A percentile compares a stretch with the other conserved stretches of the same genome.
Evolutionary conservation across 2,113 vertebrate genomes (phyloP).

Genomic region (Callipepla californica): DNA sequence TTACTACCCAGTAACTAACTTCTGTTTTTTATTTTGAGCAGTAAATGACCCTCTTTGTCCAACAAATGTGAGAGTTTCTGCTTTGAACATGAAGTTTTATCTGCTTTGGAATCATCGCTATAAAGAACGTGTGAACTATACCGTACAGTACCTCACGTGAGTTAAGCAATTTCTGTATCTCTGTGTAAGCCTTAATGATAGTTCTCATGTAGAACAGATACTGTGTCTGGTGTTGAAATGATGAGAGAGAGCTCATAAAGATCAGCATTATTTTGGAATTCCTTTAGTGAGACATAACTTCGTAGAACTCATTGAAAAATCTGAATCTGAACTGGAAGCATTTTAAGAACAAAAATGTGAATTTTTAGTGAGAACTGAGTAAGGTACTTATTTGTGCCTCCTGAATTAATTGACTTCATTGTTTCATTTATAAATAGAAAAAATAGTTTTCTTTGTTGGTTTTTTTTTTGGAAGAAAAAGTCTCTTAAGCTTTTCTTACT

Average conservation of each 20-base stretch:
- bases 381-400: background rate
- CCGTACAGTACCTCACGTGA: conserved; percentile 73
- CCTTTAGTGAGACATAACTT: background rate
- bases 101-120: conserved; percentile 50
- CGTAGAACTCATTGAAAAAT: background rate
- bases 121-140: conserved; percentile 37
- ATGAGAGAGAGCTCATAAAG: background rate
- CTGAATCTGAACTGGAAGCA: background rate
- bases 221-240: background rate
- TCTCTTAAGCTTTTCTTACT: background rate
- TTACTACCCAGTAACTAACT: background rate
- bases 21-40: conserved; percentile 26
- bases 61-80: conserved; percentile 16
- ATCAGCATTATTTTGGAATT: background rate
- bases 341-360: accelerated
- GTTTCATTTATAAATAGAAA: background rate
- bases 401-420: background rate
- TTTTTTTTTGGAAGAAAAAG: background rate
- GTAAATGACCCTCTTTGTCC: conserved; percentile 42
- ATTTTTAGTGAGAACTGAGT: background rate
- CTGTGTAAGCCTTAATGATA: background rate
- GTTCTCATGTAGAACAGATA: background rate
- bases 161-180: background rate
- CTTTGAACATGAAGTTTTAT: conserved; percentile 25
- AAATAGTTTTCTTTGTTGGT: background rate